Conservation (phyloP, 2,797 vertebrate species). For the Alcedo quadribrachys region DNA sequence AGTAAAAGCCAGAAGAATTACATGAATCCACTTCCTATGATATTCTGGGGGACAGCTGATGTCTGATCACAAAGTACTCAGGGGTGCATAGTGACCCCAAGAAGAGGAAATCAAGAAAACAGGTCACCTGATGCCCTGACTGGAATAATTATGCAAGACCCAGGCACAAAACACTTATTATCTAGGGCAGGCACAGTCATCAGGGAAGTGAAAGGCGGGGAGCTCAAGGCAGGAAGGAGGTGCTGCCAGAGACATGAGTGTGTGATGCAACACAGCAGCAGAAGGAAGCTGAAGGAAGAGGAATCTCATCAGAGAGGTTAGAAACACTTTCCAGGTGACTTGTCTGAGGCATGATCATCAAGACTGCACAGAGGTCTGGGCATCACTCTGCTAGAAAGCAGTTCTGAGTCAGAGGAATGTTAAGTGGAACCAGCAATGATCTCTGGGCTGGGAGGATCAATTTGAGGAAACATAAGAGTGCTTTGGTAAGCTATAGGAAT, state of each 20-base stretch:
- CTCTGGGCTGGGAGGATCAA: not conserved
- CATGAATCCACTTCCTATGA: not conserved
- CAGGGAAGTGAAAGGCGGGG: not conserved
- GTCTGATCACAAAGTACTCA: not conserved
- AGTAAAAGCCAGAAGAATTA: not conserved
- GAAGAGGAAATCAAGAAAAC: not conserved
- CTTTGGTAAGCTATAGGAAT: not conserved
- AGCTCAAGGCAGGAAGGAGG: not conserved
- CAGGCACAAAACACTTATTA: not conserved
- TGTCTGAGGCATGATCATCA: not conserved
- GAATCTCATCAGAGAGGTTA: not conserved
- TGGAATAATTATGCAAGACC: not conserved
- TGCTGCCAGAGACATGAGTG: accelerated
- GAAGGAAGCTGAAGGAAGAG: not conserved
- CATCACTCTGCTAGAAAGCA: not conserved
- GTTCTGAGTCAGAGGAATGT: not conserved
- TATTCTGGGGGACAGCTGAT: not conserved
- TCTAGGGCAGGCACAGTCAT: not conserved
- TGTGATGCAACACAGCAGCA: accelerated
- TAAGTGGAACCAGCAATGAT: not conserved
- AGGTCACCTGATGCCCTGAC: not conserved
- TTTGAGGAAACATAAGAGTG: not conserved
- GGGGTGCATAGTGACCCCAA: not conserved
- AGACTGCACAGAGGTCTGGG: not conserved
- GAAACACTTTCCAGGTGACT: not conserved